A percentile compares a stretch with the other conserved stretches of the same genome.
phyloP scores from a whole-genome alignment of 1,140 invertebrate species.

The Drosophila varians region DNA sequence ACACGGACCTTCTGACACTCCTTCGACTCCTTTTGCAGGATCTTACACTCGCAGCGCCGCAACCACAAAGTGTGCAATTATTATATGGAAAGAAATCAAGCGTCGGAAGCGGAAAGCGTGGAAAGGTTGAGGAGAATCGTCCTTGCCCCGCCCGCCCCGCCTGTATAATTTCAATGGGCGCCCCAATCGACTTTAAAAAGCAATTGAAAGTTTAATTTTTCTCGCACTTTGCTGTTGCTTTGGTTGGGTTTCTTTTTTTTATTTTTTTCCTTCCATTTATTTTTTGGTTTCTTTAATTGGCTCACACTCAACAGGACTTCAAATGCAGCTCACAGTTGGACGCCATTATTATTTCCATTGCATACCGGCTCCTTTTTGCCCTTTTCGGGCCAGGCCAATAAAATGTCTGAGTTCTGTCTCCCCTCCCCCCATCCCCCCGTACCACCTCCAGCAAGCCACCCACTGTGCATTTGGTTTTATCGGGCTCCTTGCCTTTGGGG shows the following conservation, averaged over 20 bases:
- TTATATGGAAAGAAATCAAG: conserved; percentile 71
- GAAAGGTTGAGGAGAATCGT: conserved; percentile 4
- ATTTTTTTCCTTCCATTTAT: too few species aligned
- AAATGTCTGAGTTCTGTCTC: conserved; percentile 60
- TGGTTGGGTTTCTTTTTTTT: conserved; percentile 8
- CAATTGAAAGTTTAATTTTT: conserved; percentile 57
- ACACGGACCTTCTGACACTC: neutral
- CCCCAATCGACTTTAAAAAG: conserved; percentile 70
- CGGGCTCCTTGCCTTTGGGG: conserved; percentile 16
- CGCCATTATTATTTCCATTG: conserved; percentile 63
- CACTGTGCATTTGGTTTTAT: conserved; percentile 42
- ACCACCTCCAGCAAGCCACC: conserved; percentile 1
- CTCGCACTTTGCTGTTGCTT: conserved; percentile 20
- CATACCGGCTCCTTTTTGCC: conserved; percentile 22
- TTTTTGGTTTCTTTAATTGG: conserved; percentile 66
- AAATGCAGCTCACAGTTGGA: conserved; percentile 51
- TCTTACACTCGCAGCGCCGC: conserved; percentile 6
- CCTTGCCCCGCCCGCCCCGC: conserved; percentile 11
- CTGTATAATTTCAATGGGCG: conserved; percentile 58
- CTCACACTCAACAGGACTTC: conserved; percentile 52
- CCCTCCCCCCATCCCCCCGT: neutral
- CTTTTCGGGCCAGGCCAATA: conserved; percentile 54
- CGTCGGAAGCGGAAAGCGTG: conserved; percentile 18
- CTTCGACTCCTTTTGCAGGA: neutral
- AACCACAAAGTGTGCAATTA: conserved; percentile 71